Evolutionary conservation across 2,888 invertebrate species (phyloP).

Genomic region (Tryphoninae sp.): DNA sequence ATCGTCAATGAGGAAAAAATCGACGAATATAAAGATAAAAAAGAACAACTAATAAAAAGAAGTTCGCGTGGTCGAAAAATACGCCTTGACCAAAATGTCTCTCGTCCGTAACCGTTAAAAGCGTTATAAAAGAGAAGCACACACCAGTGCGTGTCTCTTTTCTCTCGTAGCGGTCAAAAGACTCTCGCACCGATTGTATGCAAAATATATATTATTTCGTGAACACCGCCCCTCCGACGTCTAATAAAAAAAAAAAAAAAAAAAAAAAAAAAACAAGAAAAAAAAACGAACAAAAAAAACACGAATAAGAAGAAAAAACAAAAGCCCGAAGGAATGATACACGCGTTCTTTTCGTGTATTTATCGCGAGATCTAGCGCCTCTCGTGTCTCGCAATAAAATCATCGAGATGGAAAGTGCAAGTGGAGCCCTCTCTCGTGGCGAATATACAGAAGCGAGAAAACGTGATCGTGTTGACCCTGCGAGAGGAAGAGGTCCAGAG

Average conservation of each 20-base stretch:
- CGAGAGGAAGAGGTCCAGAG: neutral
- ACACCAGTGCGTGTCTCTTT: neutral
- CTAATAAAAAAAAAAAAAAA: constrained; percentile 13
- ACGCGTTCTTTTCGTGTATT: constrained; percentile 59
- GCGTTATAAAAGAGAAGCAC: constrained; percentile 13
- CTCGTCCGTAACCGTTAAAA: constrained; percentile 65
- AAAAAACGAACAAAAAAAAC: neutral
- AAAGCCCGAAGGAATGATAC: constrained; percentile 58
- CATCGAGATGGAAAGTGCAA: constrained; percentile 59
- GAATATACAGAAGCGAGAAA: constrained; percentile 10
- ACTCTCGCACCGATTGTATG: constrained; percentile 72
- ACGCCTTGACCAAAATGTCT: constrained; percentile 72
- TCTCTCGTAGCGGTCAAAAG: constrained; percentile 38
- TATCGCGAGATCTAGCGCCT: constrained; percentile 46
- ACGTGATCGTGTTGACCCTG: constrained; percentile 41
- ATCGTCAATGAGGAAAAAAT: too few relatives aligned
- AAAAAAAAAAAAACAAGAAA: too few relatives aligned
- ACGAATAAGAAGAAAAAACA: constrained; percentile 3
- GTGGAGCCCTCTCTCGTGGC: constrained; percentile 23
- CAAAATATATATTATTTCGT: constrained; percentile 72
- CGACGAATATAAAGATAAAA: too few relatives aligned
- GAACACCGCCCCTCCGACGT: constrained; percentile 51
- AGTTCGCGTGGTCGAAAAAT: constrained; percentile 9
- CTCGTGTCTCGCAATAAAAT: constrained; percentile 45
- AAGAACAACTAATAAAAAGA: too few relatives aligned